Evolutionary conservation across 2,113 vertebrate species (phyloP).

Genomic region (Ptilonorhynchus violaceus): DNA sequence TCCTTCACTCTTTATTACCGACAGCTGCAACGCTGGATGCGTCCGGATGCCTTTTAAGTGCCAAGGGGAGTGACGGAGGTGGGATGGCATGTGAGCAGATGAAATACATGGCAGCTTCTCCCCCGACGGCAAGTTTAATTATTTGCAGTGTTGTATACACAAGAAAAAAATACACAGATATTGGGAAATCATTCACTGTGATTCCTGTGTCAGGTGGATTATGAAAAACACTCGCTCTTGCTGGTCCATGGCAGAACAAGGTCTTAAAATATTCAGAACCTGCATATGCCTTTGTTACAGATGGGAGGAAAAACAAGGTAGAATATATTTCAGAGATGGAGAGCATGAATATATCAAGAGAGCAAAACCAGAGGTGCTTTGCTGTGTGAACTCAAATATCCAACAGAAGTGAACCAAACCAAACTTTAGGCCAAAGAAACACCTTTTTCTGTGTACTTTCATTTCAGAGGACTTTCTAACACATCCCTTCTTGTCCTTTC

Average conservation of each 20-base stretch:
- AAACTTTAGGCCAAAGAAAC: not conserved
- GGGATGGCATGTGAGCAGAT: conserved; percentile 35
- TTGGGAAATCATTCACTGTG: conserved; percentile 57
- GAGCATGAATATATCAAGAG: not conserved
- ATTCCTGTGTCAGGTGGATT: conserved; percentile 49
- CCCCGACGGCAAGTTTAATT: conserved; percentile 62
- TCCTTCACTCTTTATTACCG: conserved; percentile 37
- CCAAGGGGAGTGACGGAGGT: conserved; percentile 26
- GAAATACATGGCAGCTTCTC: conserved; percentile 41
- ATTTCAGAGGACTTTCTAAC: not conserved
- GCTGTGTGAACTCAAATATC: not conserved
- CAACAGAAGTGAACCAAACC: not conserved
- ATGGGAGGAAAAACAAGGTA: not conserved
- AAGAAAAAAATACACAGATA: conserved; percentile 55
- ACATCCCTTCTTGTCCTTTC: not conserved
- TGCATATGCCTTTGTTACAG: not conserved
- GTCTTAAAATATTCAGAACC: conserved; percentile 73
- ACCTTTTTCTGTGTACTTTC: not conserved
- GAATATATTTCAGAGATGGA: not conserved
- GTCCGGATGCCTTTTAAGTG: conserved; percentile 18
- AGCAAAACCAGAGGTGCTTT: not conserved
- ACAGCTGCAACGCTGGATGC: conserved; percentile 63
- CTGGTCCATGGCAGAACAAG: conserved; percentile 13
- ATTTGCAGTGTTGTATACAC: conserved; percentile 64
- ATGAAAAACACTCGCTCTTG: conserved; percentile 14